These are phyloP conservation scores for Chondrilla cf. caribensis DNA, from an alignment of 37 sponge, comb jelly and placozoan species.

Conservation along the genomic window DNA sequence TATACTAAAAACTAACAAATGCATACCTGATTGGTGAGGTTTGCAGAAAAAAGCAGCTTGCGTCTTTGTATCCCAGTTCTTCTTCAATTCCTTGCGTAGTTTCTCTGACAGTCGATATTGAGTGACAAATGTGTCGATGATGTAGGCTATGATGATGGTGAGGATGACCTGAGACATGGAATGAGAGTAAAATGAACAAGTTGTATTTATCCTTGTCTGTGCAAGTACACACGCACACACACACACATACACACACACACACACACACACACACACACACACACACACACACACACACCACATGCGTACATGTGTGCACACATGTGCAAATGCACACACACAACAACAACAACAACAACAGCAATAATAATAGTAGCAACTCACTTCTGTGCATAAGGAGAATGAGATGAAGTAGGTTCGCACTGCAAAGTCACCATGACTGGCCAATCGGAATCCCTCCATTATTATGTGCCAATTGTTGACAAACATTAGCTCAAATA, in stretches of 20 bases:
- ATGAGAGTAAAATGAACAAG: too few relatives aligned
- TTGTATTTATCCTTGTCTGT: too few relatives aligned
- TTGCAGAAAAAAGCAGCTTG: not conserved
- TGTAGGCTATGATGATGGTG: slow-evolving; percentile 65
- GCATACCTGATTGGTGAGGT: not conserved
- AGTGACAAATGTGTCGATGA: slow-evolving; percentile 77
- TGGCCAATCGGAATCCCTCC: slow-evolving; percentile 39
- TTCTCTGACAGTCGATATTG: not conserved
- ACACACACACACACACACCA: too few relatives aligned
- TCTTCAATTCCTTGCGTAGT: slow-evolving; percentile 1
- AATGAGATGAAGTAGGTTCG: slow-evolving; percentile 24
- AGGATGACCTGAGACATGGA: slow-evolving; percentile 31
- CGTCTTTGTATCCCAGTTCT: not conserved
- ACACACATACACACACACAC: too few relatives aligned
- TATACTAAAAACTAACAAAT: too few relatives aligned
- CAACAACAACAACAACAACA: not conserved
- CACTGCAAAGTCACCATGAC: not conserved
- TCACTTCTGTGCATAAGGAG: not conserved
- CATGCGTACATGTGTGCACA: too few relatives aligned
- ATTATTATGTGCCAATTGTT: slow-evolving; percentile 89
- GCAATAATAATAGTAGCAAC: not conserved
- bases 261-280: too few relatives aligned
- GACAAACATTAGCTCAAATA: slow-evolving; percentile 82
- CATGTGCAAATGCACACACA: too few relatives aligned
- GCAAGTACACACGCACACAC: too few relatives aligned